Conservation (phyloP, 1,140 invertebrate genomes). For the Heterodera carotae region DNA sequence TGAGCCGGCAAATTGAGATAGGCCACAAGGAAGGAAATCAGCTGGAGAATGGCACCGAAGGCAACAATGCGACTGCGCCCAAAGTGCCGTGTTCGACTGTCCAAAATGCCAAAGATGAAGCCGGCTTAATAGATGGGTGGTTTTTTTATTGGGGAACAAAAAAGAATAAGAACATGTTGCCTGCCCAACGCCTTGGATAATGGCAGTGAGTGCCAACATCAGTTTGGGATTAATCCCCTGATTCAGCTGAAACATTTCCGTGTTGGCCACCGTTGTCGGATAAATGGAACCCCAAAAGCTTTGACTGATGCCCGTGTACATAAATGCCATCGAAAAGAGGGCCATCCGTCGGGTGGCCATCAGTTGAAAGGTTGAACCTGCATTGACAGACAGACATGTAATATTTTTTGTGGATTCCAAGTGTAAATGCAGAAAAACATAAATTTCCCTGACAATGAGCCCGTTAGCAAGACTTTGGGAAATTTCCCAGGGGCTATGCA, state of each 20-base stretch:
- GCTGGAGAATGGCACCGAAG: constrained; percentile 79
- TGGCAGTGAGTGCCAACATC: constrained; percentile 51
- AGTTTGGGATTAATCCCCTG: constrained; percentile 45
- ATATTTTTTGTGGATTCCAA: not conserved
- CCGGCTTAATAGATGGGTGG: not conserved
- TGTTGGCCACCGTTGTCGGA: constrained; percentile 54
- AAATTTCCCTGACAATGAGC: no score
- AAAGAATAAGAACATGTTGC: no score
- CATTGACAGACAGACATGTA: not conserved
- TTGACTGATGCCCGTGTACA: constrained; percentile 52
- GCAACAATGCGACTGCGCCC: constrained; percentile 85
- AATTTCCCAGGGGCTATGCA: no score
- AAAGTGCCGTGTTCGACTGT: constrained; percentile 65
- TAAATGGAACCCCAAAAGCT: constrained; percentile 50
- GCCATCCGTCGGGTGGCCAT: constrained; percentile 10
- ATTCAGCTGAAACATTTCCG: constrained; percentile 24
- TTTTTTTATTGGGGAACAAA: no score
- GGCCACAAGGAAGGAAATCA: constrained; percentile 78
- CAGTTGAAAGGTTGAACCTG: constrained; percentile 10
- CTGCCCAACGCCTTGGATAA: constrained; percentile 53
- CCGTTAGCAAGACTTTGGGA: no score
- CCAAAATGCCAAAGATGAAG: constrained; percentile 25
- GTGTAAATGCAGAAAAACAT: no score
- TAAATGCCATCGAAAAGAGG: constrained; percentile 40
- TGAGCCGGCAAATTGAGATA: constrained; percentile 83